These are phyloP conservation scores for Drosophila multiciliata DNA, from an alignment of 2,888 invertebrate species.

Conservation along the genomic window DNA sequence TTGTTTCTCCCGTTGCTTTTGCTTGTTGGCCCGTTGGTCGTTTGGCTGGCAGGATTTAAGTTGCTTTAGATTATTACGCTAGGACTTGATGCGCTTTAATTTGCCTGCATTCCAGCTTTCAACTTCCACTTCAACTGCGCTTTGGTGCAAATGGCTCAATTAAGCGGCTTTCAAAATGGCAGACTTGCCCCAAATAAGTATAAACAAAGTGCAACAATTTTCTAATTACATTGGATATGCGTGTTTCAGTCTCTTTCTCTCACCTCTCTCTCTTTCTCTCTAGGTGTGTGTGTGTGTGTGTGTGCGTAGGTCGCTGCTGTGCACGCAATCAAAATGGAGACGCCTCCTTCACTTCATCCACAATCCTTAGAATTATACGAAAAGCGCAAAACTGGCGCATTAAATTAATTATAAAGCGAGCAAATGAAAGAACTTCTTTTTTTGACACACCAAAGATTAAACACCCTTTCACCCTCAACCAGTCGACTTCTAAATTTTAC, in stretches of 20 bases:
- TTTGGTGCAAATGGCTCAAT: constrained; percentile 68
- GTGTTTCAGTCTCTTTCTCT: not conserved
- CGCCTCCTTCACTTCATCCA: constrained; percentile 4
- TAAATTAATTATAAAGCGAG: constrained; percentile 76
- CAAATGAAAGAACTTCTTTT: not conserved
- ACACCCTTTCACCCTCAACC: not conserved
- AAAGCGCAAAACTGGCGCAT: constrained; percentile 74
- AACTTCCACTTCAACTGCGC: constrained; percentile 15
- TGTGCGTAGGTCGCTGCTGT: constrained; percentile 16
- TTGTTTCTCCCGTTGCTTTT: not conserved
- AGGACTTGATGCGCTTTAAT: constrained; percentile 41
- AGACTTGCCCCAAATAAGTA: constrained; percentile 46
- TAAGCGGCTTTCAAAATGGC: constrained; percentile 69
- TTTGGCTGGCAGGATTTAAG: constrained; percentile 41
- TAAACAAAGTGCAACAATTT: constrained; percentile 80
- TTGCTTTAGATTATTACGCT: constrained; percentile 43
- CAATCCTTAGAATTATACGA: constrained; percentile 45
- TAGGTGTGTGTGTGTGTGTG: constrained; percentile 1
- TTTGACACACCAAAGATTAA: not conserved
- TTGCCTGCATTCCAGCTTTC: constrained; percentile 28
- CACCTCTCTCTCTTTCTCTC: not conserved
- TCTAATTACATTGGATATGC: constrained; percentile 66
- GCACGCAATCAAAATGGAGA: constrained; percentile 58
- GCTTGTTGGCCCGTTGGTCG: constrained; percentile 13
- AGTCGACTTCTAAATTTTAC: not conserved